Evolutionary conservation across 2,888 invertebrate species (phyloP).

Genomic region (Suillia variegata): DNA sequence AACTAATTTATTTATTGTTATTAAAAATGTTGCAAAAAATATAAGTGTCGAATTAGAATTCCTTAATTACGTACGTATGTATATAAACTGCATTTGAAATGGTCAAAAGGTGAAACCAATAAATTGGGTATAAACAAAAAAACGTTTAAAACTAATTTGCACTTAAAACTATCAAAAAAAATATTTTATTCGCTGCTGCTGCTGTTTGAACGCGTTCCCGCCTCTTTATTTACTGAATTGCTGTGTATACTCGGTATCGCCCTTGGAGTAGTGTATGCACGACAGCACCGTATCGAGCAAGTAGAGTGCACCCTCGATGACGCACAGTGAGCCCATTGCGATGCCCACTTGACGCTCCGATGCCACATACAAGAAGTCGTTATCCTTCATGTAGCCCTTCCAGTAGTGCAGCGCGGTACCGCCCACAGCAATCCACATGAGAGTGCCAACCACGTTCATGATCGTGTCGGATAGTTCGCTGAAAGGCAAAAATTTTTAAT

Average conservation of each 20-base stretch:
- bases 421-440: conserved; percentile 84
- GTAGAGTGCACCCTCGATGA: conserved; percentile 80
- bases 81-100: neutral
- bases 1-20: neutral
- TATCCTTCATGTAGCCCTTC: conserved; percentile 83
- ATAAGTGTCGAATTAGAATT: no score
- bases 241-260: conserved; percentile 55
- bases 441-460: conserved; percentile 85
- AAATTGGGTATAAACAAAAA: neutral
- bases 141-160: conserved; percentile 40
- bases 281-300: conserved; percentile 80
- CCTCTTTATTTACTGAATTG: conserved; percentile 15
- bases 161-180: conserved; percentile 36
- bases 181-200: neutral
- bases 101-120: neutral
- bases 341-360: conserved; percentile 81
- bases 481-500: conserved; percentile 26
- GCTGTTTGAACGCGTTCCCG: no score
- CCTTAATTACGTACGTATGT: no score
- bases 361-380: conserved; percentile 74
- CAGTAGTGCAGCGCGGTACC: conserved; percentile 88
- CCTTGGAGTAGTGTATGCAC: conserved; percentile 75
- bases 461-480: conserved; percentile 80
- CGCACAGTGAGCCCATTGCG: conserved; percentile 79
- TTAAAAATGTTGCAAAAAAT: no score